These are phyloP conservation scores for Aptenodytes patagonicus DNA, from an alignment of 2,113 vertebrate species.

Conservation along the genomic window DNA sequence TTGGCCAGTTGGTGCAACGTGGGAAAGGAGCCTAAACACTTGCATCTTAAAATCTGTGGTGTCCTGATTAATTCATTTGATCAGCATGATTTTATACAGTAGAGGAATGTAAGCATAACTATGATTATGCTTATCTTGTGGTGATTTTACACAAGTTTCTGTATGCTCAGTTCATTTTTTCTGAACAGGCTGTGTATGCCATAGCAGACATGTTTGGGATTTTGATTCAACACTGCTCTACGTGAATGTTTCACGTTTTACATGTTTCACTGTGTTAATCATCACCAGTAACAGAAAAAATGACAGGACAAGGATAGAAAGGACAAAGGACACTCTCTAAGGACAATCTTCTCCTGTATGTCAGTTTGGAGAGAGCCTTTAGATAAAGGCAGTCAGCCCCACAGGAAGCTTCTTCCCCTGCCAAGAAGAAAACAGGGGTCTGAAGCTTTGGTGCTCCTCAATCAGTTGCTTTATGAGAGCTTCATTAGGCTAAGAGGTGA, in stretches of 20 bases:
- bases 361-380: not conserved
- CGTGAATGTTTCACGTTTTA: not conserved
- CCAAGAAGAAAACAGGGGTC: not conserved
- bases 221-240: not conserved
- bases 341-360: not conserved
- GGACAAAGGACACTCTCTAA: not conserved
- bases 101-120: not conserved
- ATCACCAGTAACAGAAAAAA: not conserved
- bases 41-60: not conserved
- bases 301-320: not conserved
- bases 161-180: not conserved
- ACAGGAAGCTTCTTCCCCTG: not conserved
- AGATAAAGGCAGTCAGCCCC: not conserved
- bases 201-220: not conserved
- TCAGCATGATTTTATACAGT: not conserved
- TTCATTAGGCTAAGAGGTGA: not conserved
- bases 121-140: not conserved
- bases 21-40: not conserved
- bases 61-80: not conserved
- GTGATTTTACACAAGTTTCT: not conserved
- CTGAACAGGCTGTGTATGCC: not conserved
- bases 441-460: not conserved
- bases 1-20: rapidly evolving
- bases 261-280: not conserved
- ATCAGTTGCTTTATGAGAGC: not conserved